phyloP scores from a whole-genome alignment of 2,888 invertebrate genomes.

The Sipunculus nudus region DNA sequence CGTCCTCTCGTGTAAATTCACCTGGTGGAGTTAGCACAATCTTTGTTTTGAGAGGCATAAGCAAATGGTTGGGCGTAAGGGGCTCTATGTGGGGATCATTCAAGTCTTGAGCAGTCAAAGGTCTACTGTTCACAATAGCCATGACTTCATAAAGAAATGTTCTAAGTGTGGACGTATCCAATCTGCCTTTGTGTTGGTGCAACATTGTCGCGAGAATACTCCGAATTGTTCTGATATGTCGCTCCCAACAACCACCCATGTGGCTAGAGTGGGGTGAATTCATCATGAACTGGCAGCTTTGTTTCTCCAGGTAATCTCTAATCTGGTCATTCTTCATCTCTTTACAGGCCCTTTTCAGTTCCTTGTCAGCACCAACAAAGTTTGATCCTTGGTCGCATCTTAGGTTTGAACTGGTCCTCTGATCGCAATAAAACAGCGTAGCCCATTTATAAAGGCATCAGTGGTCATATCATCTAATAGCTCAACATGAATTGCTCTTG shows the following conservation, averaged over 20 bases:
- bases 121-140: slow-evolving; percentile 24
- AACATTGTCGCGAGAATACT: slow-evolving; percentile 16
- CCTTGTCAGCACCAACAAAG: slow-evolving; percentile 43
- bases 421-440: slow-evolving; percentile 40
- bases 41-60: slow-evolving; percentile 15
- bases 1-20: slow-evolving; percentile 10
- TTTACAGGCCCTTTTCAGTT: slow-evolving; percentile 20
- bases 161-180: slow-evolving; percentile 26
- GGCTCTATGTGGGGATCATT: slow-evolving; percentile 13
- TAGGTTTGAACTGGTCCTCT: slow-evolving; percentile 35
- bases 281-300: slow-evolving; percentile 12
- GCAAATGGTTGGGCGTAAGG: slow-evolving; percentile 18
- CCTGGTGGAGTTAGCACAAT: slow-evolving; percentile 17
- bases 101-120: slow-evolving; percentile 6
- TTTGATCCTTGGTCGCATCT: slow-evolving; percentile 45
- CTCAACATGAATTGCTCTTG: slow-evolving; percentile 44
- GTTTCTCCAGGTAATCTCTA: neutral
- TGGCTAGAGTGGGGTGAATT: slow-evolving; percentile 20
- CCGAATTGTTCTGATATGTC: slow-evolving; percentile 20
- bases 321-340: slow-evolving; percentile 11
- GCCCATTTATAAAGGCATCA: slow-evolving; percentile 42
- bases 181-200: neutral
- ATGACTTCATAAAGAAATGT: slow-evolving; percentile 30
- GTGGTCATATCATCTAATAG: slow-evolving; percentile 41
- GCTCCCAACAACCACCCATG: slow-evolving; percentile 19